Percentiles rank a stretch among this genome's conserved stretches.
Conservation (phyloP, 2,113 vertebrate genomes). For the Gopherus evgoodei region DNA sequence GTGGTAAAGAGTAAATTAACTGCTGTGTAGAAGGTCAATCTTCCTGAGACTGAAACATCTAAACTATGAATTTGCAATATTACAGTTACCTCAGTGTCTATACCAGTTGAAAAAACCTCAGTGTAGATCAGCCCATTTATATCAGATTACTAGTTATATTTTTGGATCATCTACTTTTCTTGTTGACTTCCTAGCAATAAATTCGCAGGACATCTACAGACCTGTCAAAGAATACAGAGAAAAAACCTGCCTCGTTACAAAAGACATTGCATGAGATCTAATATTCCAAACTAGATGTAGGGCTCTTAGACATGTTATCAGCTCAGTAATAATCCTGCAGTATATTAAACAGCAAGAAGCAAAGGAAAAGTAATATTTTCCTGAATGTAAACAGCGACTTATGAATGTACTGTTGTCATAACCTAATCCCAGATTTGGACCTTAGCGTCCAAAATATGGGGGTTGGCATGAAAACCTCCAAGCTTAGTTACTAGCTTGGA, state of each 20-base stretch:
- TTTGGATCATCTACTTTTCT: conserved; percentile 55
- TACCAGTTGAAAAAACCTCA: neutral
- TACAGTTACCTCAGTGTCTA: neutral
- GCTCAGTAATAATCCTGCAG: neutral
- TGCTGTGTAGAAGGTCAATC: conserved; percentile 63
- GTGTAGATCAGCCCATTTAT: conserved; percentile 8
- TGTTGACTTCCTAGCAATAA: conserved; percentile 70
- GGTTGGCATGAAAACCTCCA: too few relatives aligned
- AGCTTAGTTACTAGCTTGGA: too few relatives aligned
- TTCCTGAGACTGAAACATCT: conserved; percentile 41
- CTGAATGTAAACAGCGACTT: neutral
- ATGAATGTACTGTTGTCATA: neutral
- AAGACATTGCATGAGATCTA: conserved; percentile 20
- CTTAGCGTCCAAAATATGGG: too few relatives aligned
- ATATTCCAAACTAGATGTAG: neutral
- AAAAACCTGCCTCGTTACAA: conserved; percentile 40
- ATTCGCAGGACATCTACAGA: conserved; percentile 53
- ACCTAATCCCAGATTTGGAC: too few relatives aligned
- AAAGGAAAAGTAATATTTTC: conserved; percentile 17
- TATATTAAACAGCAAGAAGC: neutral
- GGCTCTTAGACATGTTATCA: neutral
- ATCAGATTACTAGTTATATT: conserved; percentile 29
- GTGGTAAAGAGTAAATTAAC: conserved; percentile 74
- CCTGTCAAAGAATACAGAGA: conserved; percentile 28
- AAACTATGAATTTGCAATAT: too few relatives aligned